Evolutionary conservation across 2,888 invertebrate species (phyloP), one percentile per base, ranked within the genome.

Genomic region (Spisula subtruncata): DNA sequence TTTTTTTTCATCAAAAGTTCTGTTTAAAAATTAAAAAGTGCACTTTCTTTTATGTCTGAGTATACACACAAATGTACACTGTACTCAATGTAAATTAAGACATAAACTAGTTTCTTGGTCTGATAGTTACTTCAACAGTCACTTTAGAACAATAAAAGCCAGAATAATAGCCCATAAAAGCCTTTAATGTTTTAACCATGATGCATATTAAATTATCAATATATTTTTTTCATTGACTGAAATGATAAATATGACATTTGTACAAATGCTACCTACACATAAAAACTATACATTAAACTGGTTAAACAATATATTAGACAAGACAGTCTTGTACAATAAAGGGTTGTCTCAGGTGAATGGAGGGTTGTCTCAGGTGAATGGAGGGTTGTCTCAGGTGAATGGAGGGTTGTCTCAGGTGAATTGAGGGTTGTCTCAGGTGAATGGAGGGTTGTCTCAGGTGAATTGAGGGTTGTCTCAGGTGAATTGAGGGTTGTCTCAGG

Each of bases 111-210:
- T 41, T 6, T 25, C 60, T 25, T 25, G 25, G 20, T 66, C 25
- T 66, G 60, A 66, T 25, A 25, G 25, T 25, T 6, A 66, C 25
- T 2, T 25, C 60, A 0, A 66, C 60, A 66, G 75, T 75, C 75
- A 75, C 16, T 75, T 32, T 12, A 12, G 16, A 75, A 4, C 32
- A 75, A 32, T 32, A 75, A 75, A 75, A 75, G 35, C 14, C 32
- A 75, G 32, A 75, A 32, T 75, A 35, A 75, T 75, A 35, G 75
- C 35, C 75, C 35, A 75, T 75, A 75, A 75, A 75, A 25, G 8
- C 35, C 1, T 75, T 75, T 75, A 75, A 75, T 75, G 75, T 75
- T 75, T 32, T 12, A 32, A 35, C 16, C 18, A 75, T 75, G 29
- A 75, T 75, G 29, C 32, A 75, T 14, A 75, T 75, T 75, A 35